Evolutionary conservation across 2,888 invertebrate species (phyloP), one percentile per base, ranked within the genome.

Genomic region (Axea sp.): DNA sequence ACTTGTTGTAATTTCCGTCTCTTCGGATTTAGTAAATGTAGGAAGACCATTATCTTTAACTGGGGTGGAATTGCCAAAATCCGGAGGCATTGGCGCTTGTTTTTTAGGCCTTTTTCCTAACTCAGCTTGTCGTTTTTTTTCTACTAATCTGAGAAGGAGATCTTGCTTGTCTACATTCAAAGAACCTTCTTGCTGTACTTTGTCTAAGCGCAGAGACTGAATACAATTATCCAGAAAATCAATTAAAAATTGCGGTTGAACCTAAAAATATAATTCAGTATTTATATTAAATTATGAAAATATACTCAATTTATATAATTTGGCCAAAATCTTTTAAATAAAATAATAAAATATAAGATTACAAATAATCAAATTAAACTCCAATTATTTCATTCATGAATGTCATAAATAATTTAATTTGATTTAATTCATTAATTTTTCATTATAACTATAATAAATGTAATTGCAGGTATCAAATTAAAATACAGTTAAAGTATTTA

Each of bases 211-310:
- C 78, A 91, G 88, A 81, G 83, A 90, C 82, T 89, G 90, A 78
- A 95, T 90, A 77, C 93, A 93, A 73, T 92, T 92, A 76, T 92
- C 92, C 24, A 95, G 84, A 83, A 94, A 95, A 74, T 91, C 90
- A 35, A 93, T 88, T 83, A 92, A 90, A 83, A 93, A 93, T 80
- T 92, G 92, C 8, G 94, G 92, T 76, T 92, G 91, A 62, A 92
- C 92, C 93, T 93, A 80, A 22, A 60, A 30, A 11, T 26, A 1
- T 19, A 24, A 17, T 37, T 8, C 28, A 28, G 1, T 8, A n/a
- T n/a, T n/a, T n/a, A n/a, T n/a, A n/a, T n/a, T n/a, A n/a, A n/a
- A n/a, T n/a, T n/a, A n/a, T n/a, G n/a, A n/a, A n/a, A n/a, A n/a
- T n/a, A n/a, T n/a, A n/a, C n/a, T n/a, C n/a, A n/a, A n/a, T n/a